Base-by-base conservation (phyloP, 2,113 vertebrate species). In the Sphaerodactylus townsendi region DNA sequence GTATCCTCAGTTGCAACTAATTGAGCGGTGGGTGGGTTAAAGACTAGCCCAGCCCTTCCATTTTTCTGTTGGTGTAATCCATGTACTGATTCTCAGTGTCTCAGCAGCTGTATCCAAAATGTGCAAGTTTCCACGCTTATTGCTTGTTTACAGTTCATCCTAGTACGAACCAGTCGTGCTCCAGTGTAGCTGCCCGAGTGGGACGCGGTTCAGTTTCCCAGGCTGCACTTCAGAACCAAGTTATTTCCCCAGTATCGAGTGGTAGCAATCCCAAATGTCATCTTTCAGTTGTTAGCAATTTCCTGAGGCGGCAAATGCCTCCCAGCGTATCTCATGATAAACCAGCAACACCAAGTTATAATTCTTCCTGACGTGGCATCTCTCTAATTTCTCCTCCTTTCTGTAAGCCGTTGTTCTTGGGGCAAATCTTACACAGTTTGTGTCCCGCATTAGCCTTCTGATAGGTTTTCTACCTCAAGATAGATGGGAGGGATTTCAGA, bases 61-160 rank as follows among this genome's bases (percentile, higher is more conserved):
- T 3, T 62, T 82, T 37, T 44, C 28, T 81, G 37, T 37, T 6
- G 23, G 25, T 44, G 21, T 33, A 44, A 41, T 5, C 28, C 35
- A 64, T 82, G 64, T 84, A 59, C 69, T 41, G 72, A 71, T 72
- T 79, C 39, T 78, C n/a, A 62, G 66, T 71, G 50, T 39, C 39
- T 62, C 14, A 33, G 30, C 9, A 71, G 59, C 46, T 44, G 65
- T 17, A 66, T 2, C 59, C 59, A 21, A 3, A 6, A 68, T 25
- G 21, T 46, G 35, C 53, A 59, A 11, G 21, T 56, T 68, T 76
- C 14, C 65, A n/a, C 39, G 68, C 17, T 37, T 59, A 28, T 17
- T 56, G 17, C 65, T 70, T 59, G 21, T 69, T 71, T 79, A 66
- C 56, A 70, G n/a, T 78, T 77, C 73, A 56, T 30, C 73, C 46